phyloP scores from a whole-genome alignment of 2,113 vertebrate genomes.

The Dryoscopus gambensis region DNA sequence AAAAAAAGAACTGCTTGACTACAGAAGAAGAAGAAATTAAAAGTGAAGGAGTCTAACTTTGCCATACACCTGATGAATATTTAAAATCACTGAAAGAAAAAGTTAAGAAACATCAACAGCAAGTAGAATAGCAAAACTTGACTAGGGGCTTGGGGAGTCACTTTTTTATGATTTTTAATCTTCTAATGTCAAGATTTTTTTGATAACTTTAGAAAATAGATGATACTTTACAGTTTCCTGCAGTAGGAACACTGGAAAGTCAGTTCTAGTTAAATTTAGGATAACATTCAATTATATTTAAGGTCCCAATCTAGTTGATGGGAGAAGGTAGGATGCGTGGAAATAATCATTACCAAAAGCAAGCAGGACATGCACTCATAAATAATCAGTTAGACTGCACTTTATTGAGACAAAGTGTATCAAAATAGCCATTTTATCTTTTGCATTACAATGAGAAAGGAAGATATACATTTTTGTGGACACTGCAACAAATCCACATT shows the following conservation, averaged over 20 bases:
- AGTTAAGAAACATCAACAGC: neutral
- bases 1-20: neutral
- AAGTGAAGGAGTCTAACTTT: neutral
- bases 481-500: neutral
- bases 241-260: neutral
- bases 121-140: neutral
- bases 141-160: rapidly evolving
- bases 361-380: neutral
- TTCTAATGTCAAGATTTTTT: neutral
- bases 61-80: neutral
- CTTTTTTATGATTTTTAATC: neutral
- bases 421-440: neutral
- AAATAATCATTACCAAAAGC: neutral
- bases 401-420: neutral
- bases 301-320: neutral
- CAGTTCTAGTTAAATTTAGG: neutral
- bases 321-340: neutral
- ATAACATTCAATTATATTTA: neutral
- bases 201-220: neutral
- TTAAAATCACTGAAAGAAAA: neutral
- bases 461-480: neutral
- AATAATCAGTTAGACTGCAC: neutral
- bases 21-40: neutral
- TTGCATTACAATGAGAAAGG: neutral
- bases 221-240: neutral